Evolutionary conservation across 2,797 vertebrate genomes (phyloP).

Genomic region (Gallinago solitaria): DNA sequence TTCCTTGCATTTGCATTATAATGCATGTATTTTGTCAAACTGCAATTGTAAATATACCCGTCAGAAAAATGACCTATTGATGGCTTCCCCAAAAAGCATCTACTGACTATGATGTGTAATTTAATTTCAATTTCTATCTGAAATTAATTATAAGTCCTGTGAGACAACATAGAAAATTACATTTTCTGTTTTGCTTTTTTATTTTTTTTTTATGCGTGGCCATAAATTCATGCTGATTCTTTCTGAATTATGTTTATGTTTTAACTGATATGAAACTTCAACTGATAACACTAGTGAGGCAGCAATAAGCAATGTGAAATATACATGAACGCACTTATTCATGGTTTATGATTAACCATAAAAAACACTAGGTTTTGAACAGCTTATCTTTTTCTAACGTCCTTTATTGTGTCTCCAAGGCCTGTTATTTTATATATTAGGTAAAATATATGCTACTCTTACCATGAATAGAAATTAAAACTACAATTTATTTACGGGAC

Average conservation of each 20-base stretch:
- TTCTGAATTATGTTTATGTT: conserved; percentile 29
- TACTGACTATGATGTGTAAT: conserved; percentile 31
- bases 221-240: conserved; percentile 34
- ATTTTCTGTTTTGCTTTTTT: neutral
- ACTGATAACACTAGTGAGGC: conserved; percentile 22
- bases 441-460: conserved; percentile 53
- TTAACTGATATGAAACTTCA: conserved; percentile 39
- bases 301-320: conserved; percentile 42
- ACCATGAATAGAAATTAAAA: conserved; percentile 66
- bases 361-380: conserved; percentile 16
- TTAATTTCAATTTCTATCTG: conserved; percentile 53
- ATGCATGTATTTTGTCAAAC: neutral
- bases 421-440: conserved; percentile 44
- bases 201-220: neutral
- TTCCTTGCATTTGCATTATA: conserved; percentile 24
- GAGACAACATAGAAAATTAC: conserved; percentile 17
- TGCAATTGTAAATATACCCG: conserved; percentile 5
- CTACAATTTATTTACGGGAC: conserved; percentile 62
- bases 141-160: conserved; percentile 49
- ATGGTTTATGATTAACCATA: conserved; percentile 49
- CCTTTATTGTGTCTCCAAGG: conserved; percentile 43
- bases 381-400: conserved; percentile 50
- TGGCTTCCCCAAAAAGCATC: neutral
- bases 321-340: conserved; percentile 34
- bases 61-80: conserved; percentile 45